phyloP scores from a whole-genome alignment of 2,797 vertebrate genomes.

The Borostomias antarcticus region DNA sequence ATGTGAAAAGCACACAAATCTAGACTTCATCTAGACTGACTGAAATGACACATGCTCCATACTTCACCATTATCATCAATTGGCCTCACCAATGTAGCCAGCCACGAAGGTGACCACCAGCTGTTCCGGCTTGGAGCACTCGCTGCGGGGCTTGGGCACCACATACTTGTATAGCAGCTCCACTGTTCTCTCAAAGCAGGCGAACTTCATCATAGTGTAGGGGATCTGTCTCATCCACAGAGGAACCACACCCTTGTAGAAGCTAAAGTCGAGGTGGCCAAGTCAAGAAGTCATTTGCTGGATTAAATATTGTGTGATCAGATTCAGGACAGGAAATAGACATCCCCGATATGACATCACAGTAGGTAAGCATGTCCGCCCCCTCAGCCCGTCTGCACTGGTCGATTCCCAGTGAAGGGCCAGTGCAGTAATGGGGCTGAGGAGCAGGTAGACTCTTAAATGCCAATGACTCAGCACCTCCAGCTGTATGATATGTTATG shows the following conservation, averaged over 20 bases:
- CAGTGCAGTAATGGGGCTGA: conserved; percentile 76
- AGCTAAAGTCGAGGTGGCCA: too few species aligned
- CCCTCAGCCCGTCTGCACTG: conserved; percentile 76
- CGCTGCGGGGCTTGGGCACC: conserved; percentile 93
- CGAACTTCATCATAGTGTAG: conserved; percentile 99
- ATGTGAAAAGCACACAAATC: too few species aligned
- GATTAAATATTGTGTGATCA: neutral
- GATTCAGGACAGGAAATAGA: neutral
- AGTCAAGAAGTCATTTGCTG: too few species aligned
- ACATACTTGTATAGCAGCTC: conserved; percentile 92
- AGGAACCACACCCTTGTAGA: conserved; percentile 96
- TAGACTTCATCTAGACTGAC: too few species aligned
- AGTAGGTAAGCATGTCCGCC: conserved; percentile 72
- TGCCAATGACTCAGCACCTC: conserved; percentile 93
- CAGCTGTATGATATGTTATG: too few species aligned
- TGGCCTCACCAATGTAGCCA: conserved; percentile 93
- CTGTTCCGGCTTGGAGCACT: conserved; percentile 91
- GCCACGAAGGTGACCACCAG: conserved; percentile 95
- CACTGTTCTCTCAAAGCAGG: conserved; percentile 98
- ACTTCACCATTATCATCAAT: neutral
- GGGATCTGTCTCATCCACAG: conserved; percentile 99
- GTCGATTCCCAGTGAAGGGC: conserved; percentile 65
- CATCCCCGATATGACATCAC: neutral
- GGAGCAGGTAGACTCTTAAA: conserved; percentile 87
- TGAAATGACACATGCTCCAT: too few species aligned